Evolutionary conservation across 2,888 invertebrate genomes (phyloP), one percentile per base, ranked within the genome.

Genomic region (Pyrocoelia pectoralis): DNA sequence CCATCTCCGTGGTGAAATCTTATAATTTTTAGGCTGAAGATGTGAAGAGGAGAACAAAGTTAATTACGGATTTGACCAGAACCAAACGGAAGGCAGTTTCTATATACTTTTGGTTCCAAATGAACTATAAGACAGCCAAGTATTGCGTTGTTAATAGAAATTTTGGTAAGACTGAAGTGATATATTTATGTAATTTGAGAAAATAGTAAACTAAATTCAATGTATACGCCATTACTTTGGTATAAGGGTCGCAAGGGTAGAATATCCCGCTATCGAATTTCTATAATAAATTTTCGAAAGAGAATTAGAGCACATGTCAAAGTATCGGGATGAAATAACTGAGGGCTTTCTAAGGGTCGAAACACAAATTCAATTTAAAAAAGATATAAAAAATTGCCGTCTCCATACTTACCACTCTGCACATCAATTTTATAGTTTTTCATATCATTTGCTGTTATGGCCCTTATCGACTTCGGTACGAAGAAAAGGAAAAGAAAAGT

Each of bases 301-400:
- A 49, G 56, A 61, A 61, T 61, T 61, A 60, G 49, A 50, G 60
- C 60, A 60, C 60, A 60, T 60, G 61, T 61, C 61, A 51, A 55
- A 55, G 51, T 55, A 61, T 61, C 48, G 17, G 46, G 38, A 24
- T 14, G 60, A 13, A 60, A 24, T 54, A 54, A 54, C 48, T 29
- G 18, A 53, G 24, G 48, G 40, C 12, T 18, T 53, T 53, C 33
- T 13, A 17, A 56, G 61, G 56, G 61, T 55, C 56, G 41, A 65
- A 62, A 65, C 60, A 67, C 66, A 69, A 70, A 70, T 70, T 70
- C 70, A 69, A 70, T 70, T 69, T 67, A 66, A 68, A 59, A 66
- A 57, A 60, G 68, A 67, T 67, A 66, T 69, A 69, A 69, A 69
- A 70, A 70, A 69, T 67, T 67, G 69, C 69, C 68, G 61, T 59